Percentiles rank a stretch among this genome's conserved stretches.
These are phyloP conservation scores for Ahaetulla prasina DNA, from an alignment of 2,113 vertebrate species.

Conservation along the genomic window DNA sequence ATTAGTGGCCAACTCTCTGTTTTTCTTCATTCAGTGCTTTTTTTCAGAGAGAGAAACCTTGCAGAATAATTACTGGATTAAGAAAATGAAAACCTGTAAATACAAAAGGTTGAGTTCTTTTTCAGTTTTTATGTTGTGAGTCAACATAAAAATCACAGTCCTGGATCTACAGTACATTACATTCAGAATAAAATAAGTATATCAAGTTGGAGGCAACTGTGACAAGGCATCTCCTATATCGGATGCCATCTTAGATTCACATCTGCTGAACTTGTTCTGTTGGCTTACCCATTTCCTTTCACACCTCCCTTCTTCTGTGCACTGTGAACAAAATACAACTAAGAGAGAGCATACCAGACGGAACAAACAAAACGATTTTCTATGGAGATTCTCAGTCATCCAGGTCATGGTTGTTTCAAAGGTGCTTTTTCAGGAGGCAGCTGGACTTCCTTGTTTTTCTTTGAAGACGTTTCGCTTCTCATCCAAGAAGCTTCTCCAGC, in stretches of 20 bases:
- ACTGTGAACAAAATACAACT: neutral
- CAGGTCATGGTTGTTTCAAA: no score
- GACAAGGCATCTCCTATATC: neutral
- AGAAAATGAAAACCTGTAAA: slow-evolving; percentile 25
- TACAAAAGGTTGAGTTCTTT: slow-evolving; percentile 1
- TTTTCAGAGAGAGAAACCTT: slow-evolving; percentile 27
- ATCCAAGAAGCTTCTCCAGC: no score
- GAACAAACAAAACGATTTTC: neutral
- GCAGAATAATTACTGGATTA: slow-evolving; percentile 21
- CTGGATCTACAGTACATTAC: neutral
- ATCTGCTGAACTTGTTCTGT: neutral
- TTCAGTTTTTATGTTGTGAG: neutral
- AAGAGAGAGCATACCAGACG: neutral
- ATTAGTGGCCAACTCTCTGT: slow-evolving; percentile 25
- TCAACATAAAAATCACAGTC: neutral
- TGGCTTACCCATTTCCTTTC: neutral
- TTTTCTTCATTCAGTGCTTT: slow-evolving; percentile 2
- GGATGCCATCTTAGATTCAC: neutral
- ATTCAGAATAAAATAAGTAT: neutral
- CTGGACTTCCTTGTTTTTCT: no score
- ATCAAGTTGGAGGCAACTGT: neutral
- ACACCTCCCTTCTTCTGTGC: neutral
- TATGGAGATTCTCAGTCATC: no score
- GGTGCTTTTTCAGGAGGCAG: no score
- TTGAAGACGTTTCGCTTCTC: no score